A percentile compares a stretch with the other conserved stretches of the same genome.
Evolutionary conservation across 2,888 invertebrate species (phyloP).

Genomic region (Chrysolina haemoptera): DNA sequence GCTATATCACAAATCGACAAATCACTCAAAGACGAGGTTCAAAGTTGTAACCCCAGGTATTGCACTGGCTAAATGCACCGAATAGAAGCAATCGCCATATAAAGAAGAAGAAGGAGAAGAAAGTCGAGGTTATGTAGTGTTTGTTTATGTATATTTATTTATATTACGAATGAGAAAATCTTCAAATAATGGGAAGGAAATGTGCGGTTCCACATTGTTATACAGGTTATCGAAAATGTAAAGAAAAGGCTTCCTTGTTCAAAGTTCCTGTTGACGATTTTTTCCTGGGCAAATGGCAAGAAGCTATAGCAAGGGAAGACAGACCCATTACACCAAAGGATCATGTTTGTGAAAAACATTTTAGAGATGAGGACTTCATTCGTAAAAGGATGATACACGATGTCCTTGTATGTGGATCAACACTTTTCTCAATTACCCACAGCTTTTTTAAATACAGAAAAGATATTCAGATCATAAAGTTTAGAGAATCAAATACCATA

Average conservation of each 20-base stretch:
- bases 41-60: too few species aligned
- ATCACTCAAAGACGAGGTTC: too few species aligned
- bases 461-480: not conserved
- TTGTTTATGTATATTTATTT: not conserved
- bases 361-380: conserved; percentile 50
- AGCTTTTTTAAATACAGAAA: too few species aligned
- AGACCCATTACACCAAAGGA: conserved; percentile 52
- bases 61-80: too few species aligned
- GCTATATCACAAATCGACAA: too few species aligned
- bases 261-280: conserved; percentile 52
- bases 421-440: not conserved
- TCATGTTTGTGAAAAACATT: conserved; percentile 52
- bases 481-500: too few species aligned
- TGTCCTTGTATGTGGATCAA: conserved; percentile 42
- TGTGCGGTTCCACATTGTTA: conserved; percentile 54
- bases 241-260: conserved; percentile 49
- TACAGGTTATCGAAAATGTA: conserved; percentile 51
- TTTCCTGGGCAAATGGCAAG: conserved; percentile 51
- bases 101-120: too few species aligned
- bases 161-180: not conserved
- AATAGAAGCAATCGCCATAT: too few species aligned
- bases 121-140: not conserved
- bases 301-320: conserved; percentile 52
- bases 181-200: conserved; percentile 48
- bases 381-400: conserved; percentile 45